Conservation (phyloP, 2,888 invertebrate species). For the Cerceris rybyensis region DNA sequence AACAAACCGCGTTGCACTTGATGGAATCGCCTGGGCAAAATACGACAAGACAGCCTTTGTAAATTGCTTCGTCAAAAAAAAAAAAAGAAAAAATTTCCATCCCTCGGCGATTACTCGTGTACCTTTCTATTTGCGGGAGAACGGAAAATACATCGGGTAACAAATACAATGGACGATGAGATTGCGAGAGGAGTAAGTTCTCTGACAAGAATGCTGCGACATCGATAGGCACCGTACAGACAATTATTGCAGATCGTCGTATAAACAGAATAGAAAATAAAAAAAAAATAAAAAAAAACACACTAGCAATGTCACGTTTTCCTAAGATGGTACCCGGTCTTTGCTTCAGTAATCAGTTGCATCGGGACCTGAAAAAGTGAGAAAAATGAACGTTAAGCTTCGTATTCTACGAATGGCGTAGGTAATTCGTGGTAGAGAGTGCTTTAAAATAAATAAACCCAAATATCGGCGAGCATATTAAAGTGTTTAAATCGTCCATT, state of each 20-base stretch:
- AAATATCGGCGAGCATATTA: not conserved
- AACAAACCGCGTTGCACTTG: constrained; percentile 32
- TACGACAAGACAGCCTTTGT: not conserved
- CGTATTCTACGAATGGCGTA: not conserved
- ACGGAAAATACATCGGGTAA: constrained; percentile 15
- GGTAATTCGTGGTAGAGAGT: not conserved
- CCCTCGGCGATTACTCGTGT: constrained; percentile 28
- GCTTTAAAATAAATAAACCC: not conserved
- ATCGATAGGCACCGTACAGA: constrained; percentile 27
- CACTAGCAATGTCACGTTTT: constrained; percentile 69
- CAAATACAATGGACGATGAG: constrained; percentile 8
- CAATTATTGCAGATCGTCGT: constrained; percentile 53
- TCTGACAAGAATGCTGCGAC: not conserved
- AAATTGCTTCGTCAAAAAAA: not conserved
- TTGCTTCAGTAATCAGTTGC: constrained; percentile 77
- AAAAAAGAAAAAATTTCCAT: constrained; percentile 2
- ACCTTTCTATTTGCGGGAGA: not conserved
- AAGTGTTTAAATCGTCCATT: no score
- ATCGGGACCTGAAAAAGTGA: constrained; percentile 77
- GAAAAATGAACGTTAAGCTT: constrained; percentile 34
- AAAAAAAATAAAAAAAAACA: constrained; percentile 68
- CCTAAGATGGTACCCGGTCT: constrained; percentile 52
- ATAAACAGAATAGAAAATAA: constrained; percentile 71
- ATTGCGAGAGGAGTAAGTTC: not conserved
- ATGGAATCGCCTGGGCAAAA: not conserved